Percentiles rank a stretch among this genome's conserved stretches.
Evolutionary conservation across 2,888 invertebrate species (phyloP).

Genomic region (Torymus auratus): DNA sequence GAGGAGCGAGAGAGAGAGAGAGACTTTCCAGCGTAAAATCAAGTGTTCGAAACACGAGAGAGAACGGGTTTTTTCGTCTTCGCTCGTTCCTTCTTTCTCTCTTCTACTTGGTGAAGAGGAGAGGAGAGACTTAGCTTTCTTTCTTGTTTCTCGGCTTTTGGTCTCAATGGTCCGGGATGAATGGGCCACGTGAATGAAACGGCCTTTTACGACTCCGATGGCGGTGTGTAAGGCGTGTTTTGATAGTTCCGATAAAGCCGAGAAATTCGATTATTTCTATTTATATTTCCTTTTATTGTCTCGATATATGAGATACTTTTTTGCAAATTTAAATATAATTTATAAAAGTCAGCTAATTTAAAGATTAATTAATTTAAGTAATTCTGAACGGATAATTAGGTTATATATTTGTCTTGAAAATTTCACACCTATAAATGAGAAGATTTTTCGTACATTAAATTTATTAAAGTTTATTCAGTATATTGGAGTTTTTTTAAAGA

Average conservation of each 20-base stretch:
- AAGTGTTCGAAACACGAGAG: slow-evolving; percentile 54
- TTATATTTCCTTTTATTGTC: slow-evolving; percentile 23
- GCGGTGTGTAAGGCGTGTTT: slow-evolving; percentile 51
- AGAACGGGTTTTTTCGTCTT: slow-evolving; percentile 51
- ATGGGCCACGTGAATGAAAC: slow-evolving; percentile 56
- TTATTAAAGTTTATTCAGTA: too few relatives aligned
- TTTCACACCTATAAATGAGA: too few relatives aligned
- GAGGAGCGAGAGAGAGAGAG: slow-evolving; percentile 17
- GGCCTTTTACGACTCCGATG: slow-evolving; percentile 45
- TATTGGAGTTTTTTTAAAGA: too few relatives aligned
- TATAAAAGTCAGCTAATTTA: not conserved
- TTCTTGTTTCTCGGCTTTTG: slow-evolving; percentile 43
- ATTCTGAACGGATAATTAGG: too few relatives aligned
- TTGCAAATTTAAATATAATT: slow-evolving; percentile 5
- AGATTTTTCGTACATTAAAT: too few relatives aligned
- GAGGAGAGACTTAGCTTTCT: slow-evolving; percentile 45
- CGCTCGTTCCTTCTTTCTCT: slow-evolving; percentile 6
- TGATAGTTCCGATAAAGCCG: slow-evolving; percentile 45
- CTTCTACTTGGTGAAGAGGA: not conserved
- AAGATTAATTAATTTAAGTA: too few relatives aligned
- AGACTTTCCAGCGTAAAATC: slow-evolving; percentile 54
- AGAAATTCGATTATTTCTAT: slow-evolving; percentile 41
- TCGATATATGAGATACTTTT: slow-evolving; percentile 21
- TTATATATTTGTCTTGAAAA: too few relatives aligned
- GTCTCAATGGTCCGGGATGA: slow-evolving; percentile 55